Evolutionary conservation across 1,140 invertebrate genomes (phyloP).

Genomic region (Drosophila nigromelanica): DNA sequence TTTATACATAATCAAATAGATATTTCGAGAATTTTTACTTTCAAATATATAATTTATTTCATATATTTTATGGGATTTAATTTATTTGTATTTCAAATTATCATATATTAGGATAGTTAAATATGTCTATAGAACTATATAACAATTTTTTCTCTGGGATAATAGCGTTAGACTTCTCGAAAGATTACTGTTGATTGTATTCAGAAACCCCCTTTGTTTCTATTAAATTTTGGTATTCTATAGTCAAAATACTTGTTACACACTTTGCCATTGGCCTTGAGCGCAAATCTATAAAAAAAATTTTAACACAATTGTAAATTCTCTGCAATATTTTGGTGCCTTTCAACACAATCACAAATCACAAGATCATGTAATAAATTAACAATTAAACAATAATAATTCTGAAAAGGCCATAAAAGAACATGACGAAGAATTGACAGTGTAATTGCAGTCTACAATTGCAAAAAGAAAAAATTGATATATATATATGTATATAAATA

Average conservation of each 20-base stretch:
- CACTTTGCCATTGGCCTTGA: constrained; percentile 30
- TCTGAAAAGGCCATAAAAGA: constrained; percentile 47
- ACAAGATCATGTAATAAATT: constrained; percentile 68
- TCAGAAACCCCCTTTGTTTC: no score
- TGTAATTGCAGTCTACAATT: constrained; percentile 65
- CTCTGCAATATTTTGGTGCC: constrained; percentile 15
- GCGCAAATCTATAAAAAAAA: not conserved
- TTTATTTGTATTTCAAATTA: no score
- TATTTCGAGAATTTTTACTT: no score
- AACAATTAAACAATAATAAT: constrained; percentile 78
- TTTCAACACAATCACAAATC: constrained; percentile 55
- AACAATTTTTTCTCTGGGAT: no score
- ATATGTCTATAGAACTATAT: no score
- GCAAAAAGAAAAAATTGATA: constrained; percentile 7
- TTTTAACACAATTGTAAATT: not conserved
- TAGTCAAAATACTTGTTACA: not conserved
- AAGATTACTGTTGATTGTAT: no score
- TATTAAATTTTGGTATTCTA: not conserved
- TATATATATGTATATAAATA: constrained; percentile 8
- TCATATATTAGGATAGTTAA: no score
- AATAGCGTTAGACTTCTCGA: no score
- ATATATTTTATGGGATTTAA: no score
- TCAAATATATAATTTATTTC: no score
- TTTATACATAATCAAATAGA: no score
- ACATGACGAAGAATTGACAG: constrained; percentile 59